Conservation (phyloP, 2,888 invertebrate genomes). For the Leuctra nigra region DNA sequence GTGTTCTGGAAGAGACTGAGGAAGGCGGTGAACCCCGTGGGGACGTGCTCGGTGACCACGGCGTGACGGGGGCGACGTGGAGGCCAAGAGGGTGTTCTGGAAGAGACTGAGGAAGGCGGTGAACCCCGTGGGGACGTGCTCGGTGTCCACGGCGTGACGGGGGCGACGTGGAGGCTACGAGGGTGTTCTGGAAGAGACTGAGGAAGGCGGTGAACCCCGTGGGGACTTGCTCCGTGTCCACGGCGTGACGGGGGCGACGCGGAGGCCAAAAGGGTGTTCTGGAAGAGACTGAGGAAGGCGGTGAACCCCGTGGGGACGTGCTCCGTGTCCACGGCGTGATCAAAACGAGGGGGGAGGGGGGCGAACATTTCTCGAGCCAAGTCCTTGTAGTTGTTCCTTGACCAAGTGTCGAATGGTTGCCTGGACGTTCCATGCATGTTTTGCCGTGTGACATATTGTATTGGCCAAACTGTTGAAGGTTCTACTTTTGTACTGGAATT, state of each 20-base stretch:
- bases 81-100: slow-evolving; percentile 43
- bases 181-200: slow-evolving; percentile 44
- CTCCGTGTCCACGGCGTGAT: not conserved
- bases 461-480: too few species aligned
- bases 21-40: not conserved
- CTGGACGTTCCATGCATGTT: too few species aligned
- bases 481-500: too few species aligned
- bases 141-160: not conserved
- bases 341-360: too few species aligned
- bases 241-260: too few species aligned
- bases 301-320: not conserved
- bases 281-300: slow-evolving; percentile 39
- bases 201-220: not conserved
- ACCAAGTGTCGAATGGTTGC: too few species aligned
- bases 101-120: slow-evolving; percentile 35
- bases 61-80: slow-evolving; percentile 12
- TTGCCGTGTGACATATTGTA: too few species aligned
- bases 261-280: slow-evolving; percentile 40
- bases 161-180: slow-evolving; percentile 37
- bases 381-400: too few species aligned
- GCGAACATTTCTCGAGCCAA: too few species aligned
- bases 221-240: not conserved
- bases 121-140: not conserved
- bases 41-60: not conserved
- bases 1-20: slow-evolving; percentile 44